These are phyloP conservation scores for Meloidogyne hapla DNA, from an alignment of 1,140 invertebrate genomes.

Conservation along the genomic window DNA sequence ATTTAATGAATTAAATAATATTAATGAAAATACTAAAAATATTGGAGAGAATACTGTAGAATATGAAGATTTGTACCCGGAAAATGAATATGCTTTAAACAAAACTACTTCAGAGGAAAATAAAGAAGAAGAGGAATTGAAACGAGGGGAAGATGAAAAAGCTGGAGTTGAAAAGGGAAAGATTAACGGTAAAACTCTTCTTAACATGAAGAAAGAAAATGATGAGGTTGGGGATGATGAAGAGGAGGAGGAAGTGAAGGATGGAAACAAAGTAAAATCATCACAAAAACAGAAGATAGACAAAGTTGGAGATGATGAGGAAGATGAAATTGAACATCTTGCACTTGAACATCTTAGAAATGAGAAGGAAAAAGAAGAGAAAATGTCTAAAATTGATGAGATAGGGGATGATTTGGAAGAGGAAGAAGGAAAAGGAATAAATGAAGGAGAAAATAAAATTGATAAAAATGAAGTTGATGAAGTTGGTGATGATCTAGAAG, in stretches of 20 bases:
- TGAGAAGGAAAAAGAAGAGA: neutral
- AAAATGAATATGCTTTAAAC: slow-evolving; percentile 7
- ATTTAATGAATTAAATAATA: slow-evolving; percentile 4
- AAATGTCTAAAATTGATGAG: neutral
- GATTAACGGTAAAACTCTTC: neutral
- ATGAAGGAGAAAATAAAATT: neutral
- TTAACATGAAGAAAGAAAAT: neutral
- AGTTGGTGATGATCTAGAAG: slow-evolving; percentile 4
- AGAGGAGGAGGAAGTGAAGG: neutral
- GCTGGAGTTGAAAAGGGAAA: neutral
- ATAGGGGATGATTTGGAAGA: neutral
- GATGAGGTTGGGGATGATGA: neutral
- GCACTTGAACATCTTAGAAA: no score
- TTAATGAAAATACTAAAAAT: neutral
- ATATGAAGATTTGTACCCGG: slow-evolving; percentile 9
- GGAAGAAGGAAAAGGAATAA: no score
- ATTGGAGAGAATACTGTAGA: neutral
- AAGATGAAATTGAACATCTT: slow-evolving; percentile 10
- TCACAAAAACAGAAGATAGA: no score
- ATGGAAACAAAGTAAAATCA: no score
- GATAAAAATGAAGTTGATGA: slow-evolving; percentile 18
- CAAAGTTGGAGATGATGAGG: slow-evolving; percentile 12
- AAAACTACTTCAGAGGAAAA: neutral
- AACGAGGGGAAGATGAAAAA: neutral
- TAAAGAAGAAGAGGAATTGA: no score